Evolutionary conservation across 1,140 invertebrate species (phyloP).

Genomic region (Sminthurinus signatus): DNA sequence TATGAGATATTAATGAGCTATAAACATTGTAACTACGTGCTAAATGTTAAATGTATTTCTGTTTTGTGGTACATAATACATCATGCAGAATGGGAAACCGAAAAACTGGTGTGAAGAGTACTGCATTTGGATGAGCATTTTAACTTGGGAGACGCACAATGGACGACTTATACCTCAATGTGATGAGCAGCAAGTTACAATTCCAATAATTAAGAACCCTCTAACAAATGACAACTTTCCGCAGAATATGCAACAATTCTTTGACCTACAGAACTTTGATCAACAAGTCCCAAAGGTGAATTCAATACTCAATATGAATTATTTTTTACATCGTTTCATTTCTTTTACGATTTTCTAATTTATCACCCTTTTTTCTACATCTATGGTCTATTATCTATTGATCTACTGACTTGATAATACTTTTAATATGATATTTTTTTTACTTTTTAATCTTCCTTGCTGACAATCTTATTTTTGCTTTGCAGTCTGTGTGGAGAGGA

Average conservation of each 20-base stretch:
- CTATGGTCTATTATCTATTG: no score
- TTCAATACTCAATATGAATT: not conserved
- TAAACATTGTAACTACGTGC: no score
- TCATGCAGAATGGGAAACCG: no score
- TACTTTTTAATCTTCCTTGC: no score
- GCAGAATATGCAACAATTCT: not conserved
- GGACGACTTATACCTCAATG: constrained; percentile 41
- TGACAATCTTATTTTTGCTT: no score
- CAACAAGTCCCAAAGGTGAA: not conserved
- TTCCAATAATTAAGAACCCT: no score
- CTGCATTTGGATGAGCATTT: constrained; percentile 44
- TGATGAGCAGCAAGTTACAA: not conserved
- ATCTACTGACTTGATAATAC: no score
- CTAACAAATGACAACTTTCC: constrained; percentile 16
- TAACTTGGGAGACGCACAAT: constrained; percentile 46
- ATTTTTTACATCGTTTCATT: not conserved
- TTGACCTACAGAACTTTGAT: not conserved
- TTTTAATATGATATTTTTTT: no score
- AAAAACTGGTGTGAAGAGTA: constrained; percentile 46
- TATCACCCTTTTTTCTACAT: not conserved
- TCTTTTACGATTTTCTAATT: not conserved
- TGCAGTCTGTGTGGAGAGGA: no score
- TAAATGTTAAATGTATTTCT: no score
- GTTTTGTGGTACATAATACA: no score
- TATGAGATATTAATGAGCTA: no score